Percentiles rank a stretch among this genome's conserved stretches.
These are phyloP conservation scores for Plecotus auritus DNA, from an alignment of 2,113 vertebrate genomes.

Conservation along the genomic window DNA sequence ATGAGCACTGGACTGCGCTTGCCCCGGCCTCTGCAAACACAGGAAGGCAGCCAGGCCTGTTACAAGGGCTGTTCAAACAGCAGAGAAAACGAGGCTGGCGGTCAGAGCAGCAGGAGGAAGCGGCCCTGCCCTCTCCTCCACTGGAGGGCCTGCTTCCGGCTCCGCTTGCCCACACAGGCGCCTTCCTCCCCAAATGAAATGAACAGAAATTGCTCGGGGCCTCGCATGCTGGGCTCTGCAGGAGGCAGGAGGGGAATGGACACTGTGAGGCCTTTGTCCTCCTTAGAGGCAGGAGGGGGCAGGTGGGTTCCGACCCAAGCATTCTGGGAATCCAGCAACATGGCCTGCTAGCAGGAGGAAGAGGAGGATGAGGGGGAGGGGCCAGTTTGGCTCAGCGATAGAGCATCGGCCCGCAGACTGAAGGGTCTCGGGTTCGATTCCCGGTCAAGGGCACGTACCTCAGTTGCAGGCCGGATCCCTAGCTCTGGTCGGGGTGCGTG, in stretches of 20 bases:
- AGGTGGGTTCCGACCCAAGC: too few species aligned
- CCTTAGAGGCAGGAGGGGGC: not conserved
- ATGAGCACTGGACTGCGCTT: constrained; percentile 16
- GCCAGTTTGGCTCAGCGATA: too few species aligned
- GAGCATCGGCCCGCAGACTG: too few species aligned
- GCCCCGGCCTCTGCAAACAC: constrained; percentile 18
- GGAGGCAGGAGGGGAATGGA: not conserved
- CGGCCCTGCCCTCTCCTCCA: not conserved
- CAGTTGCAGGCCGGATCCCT: too few species aligned
- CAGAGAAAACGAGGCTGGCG: not conserved
- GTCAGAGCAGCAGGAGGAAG: not conserved
- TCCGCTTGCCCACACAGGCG: not conserved
- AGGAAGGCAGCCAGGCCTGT: constrained; percentile 22
- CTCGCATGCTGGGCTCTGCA: not conserved
- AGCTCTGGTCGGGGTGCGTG: too few species aligned
- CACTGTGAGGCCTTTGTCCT: accelerated
- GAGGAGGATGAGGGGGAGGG: too few species aligned
- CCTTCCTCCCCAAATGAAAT: not conserved
- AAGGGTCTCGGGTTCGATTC: too few species aligned
- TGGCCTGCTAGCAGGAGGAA: not conserved
- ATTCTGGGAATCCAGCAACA: not conserved
- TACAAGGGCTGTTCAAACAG: not conserved
- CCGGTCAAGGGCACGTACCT: too few species aligned
- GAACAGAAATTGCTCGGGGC: not conserved
- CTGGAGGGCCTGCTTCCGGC: not conserved